Evolutionary conservation across 1,140 invertebrate species (phyloP), one percentile per base, ranked within the genome.

Genomic region (Habropoda laboriosa): DNA sequence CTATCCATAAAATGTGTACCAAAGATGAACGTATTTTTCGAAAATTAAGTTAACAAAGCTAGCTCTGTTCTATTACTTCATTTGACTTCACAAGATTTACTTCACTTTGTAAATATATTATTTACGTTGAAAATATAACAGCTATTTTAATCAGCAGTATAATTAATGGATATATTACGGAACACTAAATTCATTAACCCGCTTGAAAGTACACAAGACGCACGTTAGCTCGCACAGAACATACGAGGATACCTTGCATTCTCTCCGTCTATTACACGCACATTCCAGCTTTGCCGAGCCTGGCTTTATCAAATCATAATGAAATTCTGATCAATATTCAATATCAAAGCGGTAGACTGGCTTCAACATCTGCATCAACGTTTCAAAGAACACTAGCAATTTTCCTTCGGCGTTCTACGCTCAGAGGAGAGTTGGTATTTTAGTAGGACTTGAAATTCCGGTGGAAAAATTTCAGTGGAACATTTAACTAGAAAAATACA

Each of bases 271-370:
- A 16, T 64, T 75, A 8, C 47, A 24, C 32, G 47, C 32, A n/a
- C 61, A 73, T 35, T 13, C 30, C 55, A 2, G n/a, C 40, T 61
- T 49, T 24, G 30, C 21, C 12, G 40, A 18, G 13, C 24, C 58
- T 21, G 18, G 12, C 71, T 60, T 27, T 32, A 27, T 12, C 32
- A 49, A 51, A 13, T 38, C 60, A 49, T 38, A 63, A 63, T 47
- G 58, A 74, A 74, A 74, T 74, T 74, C 58, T 38, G 35, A 27
- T 74, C 30, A 18, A 38, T 2, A 49, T 63, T 47, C 16, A 21
- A 51, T 49, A 61, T 35, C 40, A 61, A 73, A 60, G 38, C 42
- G 24, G 5, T 21, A n/a, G 5, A 38, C n/a, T 32, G 21, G 5
- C 38, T 58, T 42, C 8, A 32, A 40, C 21, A 21, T 12, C 13